Conservation (phyloP, 2,113 vertebrate species). For the Pterocles gutturalis region DNA sequence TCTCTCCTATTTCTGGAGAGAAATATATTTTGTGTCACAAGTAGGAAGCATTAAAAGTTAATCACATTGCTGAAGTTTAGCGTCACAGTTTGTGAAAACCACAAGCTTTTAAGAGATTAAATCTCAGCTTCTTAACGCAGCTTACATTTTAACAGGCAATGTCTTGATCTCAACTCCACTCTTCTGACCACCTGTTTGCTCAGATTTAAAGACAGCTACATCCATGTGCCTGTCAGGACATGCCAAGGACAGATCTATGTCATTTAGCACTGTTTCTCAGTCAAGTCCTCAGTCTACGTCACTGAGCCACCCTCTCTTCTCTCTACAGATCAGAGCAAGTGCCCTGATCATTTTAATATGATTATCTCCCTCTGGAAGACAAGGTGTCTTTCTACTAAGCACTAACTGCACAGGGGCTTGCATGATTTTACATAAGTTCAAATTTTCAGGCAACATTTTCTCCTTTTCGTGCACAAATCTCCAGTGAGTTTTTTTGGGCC, state of each 20-base stretch:
- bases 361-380: neutral
- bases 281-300: neutral
- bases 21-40: neutral
- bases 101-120: neutral
- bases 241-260: neutral
- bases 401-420: neutral
- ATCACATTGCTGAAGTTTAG: neutral
- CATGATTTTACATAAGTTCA: neutral
- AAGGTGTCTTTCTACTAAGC: neutral
- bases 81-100: constrained; percentile 8
- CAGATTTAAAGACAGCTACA: neutral
- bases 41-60: neutral
- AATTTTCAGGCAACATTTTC: neutral
- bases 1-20: neutral
- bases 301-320: neutral
- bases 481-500: neutral
- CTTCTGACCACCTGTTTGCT: neutral
- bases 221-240: neutral
- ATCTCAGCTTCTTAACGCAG: neutral
- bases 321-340: neutral
- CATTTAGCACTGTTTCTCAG: neutral
- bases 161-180: neutral
- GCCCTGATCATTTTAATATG: neutral
- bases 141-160: neutral
- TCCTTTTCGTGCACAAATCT: neutral